Percentiles rank a stretch among this genome's conserved stretches.
phyloP scores from a whole-genome alignment of 2,797 vertebrate genomes.

The Microchirus variegatus region DNA sequence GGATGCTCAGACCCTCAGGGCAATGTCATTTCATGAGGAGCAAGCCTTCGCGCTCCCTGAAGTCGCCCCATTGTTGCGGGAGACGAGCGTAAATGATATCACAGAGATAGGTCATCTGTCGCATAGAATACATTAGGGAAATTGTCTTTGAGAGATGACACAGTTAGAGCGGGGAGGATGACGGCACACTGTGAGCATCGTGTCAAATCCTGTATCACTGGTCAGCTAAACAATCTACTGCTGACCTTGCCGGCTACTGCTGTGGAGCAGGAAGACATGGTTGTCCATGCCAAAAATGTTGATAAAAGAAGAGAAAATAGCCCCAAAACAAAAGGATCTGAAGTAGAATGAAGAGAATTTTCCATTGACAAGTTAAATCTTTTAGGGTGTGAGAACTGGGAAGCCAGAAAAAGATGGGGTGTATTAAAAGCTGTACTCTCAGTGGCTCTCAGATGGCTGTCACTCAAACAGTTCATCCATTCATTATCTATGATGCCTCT shows the following conservation, averaged over 20 bases:
- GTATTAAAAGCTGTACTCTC: no score
- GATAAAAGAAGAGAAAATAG: not conserved
- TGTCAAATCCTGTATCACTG: constrained; percentile 62
- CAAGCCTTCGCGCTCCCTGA: constrained; percentile 28
- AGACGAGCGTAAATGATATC: constrained; percentile 60
- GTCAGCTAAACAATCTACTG: constrained; percentile 60
- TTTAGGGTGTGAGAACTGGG: no score
- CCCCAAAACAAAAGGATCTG: no score
- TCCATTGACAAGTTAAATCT: no score
- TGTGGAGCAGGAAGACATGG: constrained; percentile 14
- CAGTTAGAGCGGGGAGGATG: constrained; percentile 67
- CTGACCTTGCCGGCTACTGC: constrained; percentile 56
- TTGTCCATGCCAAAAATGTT: not conserved
- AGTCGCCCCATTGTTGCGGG: constrained; percentile 38
- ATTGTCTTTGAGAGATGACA: constrained; percentile 79
- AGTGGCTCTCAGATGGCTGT: no score
- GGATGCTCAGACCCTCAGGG: constrained; percentile 31
- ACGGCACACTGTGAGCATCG: constrained; percentile 57
- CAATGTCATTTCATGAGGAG: constrained; percentile 58
- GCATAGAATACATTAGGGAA: constrained; percentile 73
- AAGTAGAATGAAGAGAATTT: no score
- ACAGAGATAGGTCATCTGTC: constrained; percentile 76
- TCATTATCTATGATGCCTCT: no score
- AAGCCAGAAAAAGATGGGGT: no score
- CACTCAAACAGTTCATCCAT: no score